Conservation (phyloP, 2,888 invertebrate genomes). For the Andrena bicolor region DNA sequence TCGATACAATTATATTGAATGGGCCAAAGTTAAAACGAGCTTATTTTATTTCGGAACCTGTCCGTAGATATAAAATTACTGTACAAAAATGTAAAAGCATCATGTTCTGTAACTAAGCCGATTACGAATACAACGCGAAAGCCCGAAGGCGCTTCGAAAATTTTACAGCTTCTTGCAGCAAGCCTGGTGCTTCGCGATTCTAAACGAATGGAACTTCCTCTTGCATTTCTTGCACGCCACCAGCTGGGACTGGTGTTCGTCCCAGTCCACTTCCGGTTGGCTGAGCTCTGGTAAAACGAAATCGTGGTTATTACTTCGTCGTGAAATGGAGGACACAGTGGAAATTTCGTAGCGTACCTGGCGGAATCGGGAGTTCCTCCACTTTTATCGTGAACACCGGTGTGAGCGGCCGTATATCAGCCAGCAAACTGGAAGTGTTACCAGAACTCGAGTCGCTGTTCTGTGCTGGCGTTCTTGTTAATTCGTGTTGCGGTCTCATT, state of each 20-base stretch:
- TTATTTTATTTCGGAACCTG: slow-evolving; percentile 44
- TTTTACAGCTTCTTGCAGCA: slow-evolving; percentile 59
- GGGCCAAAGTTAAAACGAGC: slow-evolving; percentile 72
- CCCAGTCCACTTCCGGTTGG: slow-evolving; percentile 72
- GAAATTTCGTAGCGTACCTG: slow-evolving; percentile 23
- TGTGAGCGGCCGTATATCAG: neutral
- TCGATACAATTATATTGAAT: slow-evolving; percentile 79
- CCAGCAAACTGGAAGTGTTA: neutral
- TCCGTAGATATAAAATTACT: slow-evolving; percentile 5
- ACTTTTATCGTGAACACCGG: neutral
- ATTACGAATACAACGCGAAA: neutral
- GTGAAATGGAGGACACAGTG: neutral
- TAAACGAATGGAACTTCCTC: slow-evolving; percentile 73
- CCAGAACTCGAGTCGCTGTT: neutral
- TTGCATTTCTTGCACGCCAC: slow-evolving; percentile 74
- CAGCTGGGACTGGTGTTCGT: slow-evolving; percentile 73
- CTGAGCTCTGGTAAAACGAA: slow-evolving; percentile 32
- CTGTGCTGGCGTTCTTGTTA: slow-evolving; percentile 73
- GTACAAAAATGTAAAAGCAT: too few species aligned
- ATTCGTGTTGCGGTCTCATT: slow-evolving; percentile 75
- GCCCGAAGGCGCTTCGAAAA: neutral
- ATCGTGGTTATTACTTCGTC: neutral
- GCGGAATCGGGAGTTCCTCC: neutral
- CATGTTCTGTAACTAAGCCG: neutral
- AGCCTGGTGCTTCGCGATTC: slow-evolving; percentile 73